Conservation (phyloP, 2,113 vertebrate genomes). For the Lamprologus sp. region DNA sequence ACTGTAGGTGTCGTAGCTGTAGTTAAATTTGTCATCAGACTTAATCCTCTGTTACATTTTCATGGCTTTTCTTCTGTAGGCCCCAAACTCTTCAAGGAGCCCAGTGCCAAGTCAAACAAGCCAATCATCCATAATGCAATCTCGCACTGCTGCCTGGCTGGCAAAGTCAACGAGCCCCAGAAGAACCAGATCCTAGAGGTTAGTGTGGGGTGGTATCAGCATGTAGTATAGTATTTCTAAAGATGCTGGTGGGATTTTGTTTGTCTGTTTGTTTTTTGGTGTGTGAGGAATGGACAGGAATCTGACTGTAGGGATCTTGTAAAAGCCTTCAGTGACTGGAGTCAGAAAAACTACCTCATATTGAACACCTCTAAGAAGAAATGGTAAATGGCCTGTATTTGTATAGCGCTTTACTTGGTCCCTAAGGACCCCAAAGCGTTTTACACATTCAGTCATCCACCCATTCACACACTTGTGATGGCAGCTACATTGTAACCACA, state of each 20-base stretch:
- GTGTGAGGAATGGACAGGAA: neutral
- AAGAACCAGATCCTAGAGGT: conserved; percentile 94
- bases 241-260: neutral
- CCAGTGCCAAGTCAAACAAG: conserved; percentile 95
- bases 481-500: neutral
- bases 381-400: neutral
- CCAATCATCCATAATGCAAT: conserved; percentile 93
- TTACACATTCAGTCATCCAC: neutral
- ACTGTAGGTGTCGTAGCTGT: neutral
- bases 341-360: neutral
- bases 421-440: neutral
- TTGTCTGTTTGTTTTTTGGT: neutral
- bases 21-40: neutral
- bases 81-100: conserved; percentile 93
- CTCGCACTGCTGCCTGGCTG: conserved; percentile 93
- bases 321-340: neutral
- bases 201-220: neutral
- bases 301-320: neutral
- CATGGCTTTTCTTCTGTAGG: conserved; percentile 60
- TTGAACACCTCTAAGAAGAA: neutral
- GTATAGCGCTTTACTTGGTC: neutral
- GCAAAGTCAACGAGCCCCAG: conserved; percentile 93
- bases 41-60: neutral
- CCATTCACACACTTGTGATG: neutral
- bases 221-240: neutral